Conservation (phyloP, 2,797 vertebrate species). For the Gymnodraco acuticeps region DNA sequence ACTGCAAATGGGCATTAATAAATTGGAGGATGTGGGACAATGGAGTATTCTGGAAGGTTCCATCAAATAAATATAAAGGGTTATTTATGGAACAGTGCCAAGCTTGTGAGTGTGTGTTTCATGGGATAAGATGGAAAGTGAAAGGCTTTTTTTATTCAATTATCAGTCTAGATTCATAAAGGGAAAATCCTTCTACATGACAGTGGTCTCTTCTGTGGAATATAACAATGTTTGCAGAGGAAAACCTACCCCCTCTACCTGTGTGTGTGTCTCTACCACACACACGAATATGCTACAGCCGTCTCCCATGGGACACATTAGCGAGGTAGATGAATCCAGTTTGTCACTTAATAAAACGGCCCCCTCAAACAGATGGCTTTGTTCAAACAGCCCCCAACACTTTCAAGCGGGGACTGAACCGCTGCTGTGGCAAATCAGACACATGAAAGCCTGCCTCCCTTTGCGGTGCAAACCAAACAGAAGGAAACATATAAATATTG, state of each 20-base stretch:
- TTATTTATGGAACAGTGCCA: slow-evolving; percentile 56
- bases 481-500: slow-evolving; percentile 78
- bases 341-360: slow-evolving; percentile 84
- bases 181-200: slow-evolving; percentile 46
- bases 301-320: slow-evolving; percentile 76
- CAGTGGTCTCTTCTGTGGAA: slow-evolving; percentile 17
- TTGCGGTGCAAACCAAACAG: slow-evolving; percentile 67
- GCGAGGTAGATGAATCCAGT: slow-evolving; percentile 75
- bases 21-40: slow-evolving; percentile 50
- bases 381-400: slow-evolving; percentile 64
- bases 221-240: slow-evolving; percentile 40
- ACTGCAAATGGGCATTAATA: slow-evolving; percentile 56
- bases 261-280: too few relatives aligned
- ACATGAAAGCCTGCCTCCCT: slow-evolving; percentile 62
- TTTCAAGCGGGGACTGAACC: slow-evolving; percentile 69
- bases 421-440: slow-evolving; percentile 68
- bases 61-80: slow-evolving; percentile 64
- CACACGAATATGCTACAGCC: slow-evolving; percentile 32
- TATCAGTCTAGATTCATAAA: slow-evolving; percentile 61
- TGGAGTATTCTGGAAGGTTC: slow-evolving; percentile 42
- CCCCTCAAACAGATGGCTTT: slow-evolving; percentile 83
- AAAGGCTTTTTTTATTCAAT: slow-evolving; percentile 52
- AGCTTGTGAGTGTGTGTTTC: slow-evolving; percentile 41
- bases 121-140: slow-evolving; percentile 45
- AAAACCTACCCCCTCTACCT: slow-evolving; percentile 25